Percentiles rank a stretch among this genome's conserved stretches.
Evolutionary conservation across 2,888 invertebrate genomes (phyloP).

Genomic region (Rhagonycha fulva): DNA sequence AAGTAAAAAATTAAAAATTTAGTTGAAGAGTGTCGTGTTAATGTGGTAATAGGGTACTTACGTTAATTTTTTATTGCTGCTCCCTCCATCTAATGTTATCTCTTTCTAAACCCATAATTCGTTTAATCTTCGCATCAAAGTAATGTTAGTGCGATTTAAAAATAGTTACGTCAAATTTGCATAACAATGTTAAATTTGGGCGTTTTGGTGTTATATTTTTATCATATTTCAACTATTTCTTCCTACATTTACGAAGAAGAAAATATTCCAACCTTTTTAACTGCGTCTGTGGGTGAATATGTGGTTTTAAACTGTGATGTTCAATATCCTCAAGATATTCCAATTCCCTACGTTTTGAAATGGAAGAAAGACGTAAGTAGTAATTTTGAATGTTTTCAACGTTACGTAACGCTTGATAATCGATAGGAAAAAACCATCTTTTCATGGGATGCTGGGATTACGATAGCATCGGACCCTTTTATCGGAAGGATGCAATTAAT

Average conservation of each 20-base stretch:
- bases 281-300: constrained; percentile 76
- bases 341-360: constrained; percentile 83
- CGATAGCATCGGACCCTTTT: constrained; percentile 70
- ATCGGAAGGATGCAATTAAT: constrained; percentile 73
- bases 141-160: constrained; percentile 16
- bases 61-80: constrained; percentile 26
- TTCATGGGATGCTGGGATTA: constrained; percentile 78
- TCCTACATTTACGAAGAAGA: constrained; percentile 47
- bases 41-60: not conserved
- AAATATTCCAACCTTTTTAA: constrained; percentile 51
- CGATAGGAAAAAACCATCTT: constrained; percentile 77
- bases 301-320: constrained; percentile 83
- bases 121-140: constrained; percentile 20
- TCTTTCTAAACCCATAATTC: constrained; percentile 27
- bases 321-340: constrained; percentile 84
- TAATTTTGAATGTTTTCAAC: not conserved
- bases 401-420: constrained; percentile 7
- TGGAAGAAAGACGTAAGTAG: constrained; percentile 84
- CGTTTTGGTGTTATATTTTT: constrained; percentile 27
- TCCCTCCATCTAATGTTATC: constrained; percentile 18
- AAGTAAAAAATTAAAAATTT: not conserved
- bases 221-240: constrained; percentile 25
- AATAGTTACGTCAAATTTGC: constrained; percentile 4
- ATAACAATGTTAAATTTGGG: constrained; percentile 17
- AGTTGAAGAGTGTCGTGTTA: not conserved